phyloP scores from a whole-genome alignment of 2,797 vertebrate genomes.

The Carapus acus region DNA sequence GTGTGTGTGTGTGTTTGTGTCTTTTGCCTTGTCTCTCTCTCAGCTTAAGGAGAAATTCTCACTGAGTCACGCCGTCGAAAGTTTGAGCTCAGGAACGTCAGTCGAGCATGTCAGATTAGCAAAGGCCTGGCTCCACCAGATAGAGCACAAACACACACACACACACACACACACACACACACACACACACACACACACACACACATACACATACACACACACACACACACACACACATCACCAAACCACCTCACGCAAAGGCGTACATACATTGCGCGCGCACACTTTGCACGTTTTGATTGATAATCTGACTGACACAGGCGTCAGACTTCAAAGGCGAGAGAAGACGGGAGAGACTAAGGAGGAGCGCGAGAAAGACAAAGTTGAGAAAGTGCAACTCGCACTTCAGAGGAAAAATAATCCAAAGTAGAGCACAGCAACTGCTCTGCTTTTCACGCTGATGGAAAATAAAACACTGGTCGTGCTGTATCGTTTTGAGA shows the following conservation, averaged over 20 bases:
- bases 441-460: too few relatives aligned
- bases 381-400: constrained; percentile 28
- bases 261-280: too few relatives aligned
- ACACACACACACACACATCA: constrained; percentile 17
- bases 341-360: constrained; percentile 22
- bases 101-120: constrained; percentile 69
- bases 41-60: constrained; percentile 65
- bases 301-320: constrained; percentile 60
- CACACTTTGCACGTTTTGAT: constrained; percentile 47
- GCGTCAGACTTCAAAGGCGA: constrained; percentile 55
- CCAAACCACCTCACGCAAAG: constrained; percentile 32
- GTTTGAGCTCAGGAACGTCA: constrained; percentile 65
- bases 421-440: too few relatives aligned
- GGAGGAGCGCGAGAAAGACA: constrained; percentile 12
- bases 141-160: constrained; percentile 33
- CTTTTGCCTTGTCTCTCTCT: constrained; percentile 53
- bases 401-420: too few relatives aligned
- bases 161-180: constrained; percentile 5
- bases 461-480: background rate
- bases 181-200: constrained; percentile 10
- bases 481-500: background rate
- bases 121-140: constrained; percentile 62
- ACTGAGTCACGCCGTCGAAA: constrained; percentile 61
- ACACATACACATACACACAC: constrained; percentile 9
- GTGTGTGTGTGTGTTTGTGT: too few relatives aligned